Evolutionary conservation across 2,888 invertebrate species (phyloP).

Genomic region (Mantis religiosa): DNA sequence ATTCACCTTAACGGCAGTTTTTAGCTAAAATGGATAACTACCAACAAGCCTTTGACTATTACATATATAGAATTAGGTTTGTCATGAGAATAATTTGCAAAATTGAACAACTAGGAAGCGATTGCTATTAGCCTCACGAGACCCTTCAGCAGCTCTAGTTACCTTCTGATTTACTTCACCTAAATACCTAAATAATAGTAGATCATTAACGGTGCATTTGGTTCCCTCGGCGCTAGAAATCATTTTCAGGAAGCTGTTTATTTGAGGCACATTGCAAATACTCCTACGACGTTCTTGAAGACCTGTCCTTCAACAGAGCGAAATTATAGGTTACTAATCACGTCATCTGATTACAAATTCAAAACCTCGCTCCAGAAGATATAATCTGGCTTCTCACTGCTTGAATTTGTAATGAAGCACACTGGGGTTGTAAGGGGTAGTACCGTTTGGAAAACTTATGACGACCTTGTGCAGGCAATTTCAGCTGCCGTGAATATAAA

Average conservation of each 20-base stretch:
- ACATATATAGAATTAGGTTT: background rate
- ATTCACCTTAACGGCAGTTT: no score
- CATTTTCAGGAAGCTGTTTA: background rate
- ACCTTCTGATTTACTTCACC: background rate
- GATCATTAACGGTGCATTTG: background rate
- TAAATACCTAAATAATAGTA: background rate
- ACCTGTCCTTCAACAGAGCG: background rate
- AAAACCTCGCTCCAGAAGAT: background rate
- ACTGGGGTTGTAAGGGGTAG: background rate
- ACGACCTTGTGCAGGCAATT: background rate
- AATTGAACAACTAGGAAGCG: background rate
- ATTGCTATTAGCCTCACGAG: background rate
- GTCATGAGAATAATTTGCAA: background rate
- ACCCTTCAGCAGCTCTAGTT: background rate
- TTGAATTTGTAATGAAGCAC: conserved; percentile 8
- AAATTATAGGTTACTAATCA: conserved; percentile 15
- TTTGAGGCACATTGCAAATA: background rate
- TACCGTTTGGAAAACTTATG: background rate
- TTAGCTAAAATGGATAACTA: no score
- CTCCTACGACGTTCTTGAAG: background rate
- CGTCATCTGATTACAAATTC: conserved; percentile 10
- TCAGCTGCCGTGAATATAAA: background rate
- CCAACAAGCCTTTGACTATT: no score
- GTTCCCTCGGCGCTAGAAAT: background rate
- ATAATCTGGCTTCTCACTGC: background rate